Evolutionary conservation across 2,797 vertebrate species (phyloP).

Genomic region (Zenarchopterus dispar): DNA sequence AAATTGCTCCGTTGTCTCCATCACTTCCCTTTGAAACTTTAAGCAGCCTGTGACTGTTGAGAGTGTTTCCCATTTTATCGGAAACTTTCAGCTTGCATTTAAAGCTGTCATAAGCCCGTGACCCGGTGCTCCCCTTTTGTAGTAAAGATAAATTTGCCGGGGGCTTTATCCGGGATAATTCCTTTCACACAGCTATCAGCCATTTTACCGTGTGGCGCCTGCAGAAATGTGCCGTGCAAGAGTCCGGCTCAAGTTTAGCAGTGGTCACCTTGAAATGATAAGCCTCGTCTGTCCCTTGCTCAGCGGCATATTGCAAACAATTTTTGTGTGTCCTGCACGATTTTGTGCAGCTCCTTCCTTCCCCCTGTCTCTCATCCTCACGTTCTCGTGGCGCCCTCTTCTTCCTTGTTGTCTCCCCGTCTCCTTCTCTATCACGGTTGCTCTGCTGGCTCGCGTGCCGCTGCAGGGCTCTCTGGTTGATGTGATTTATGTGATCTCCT

Average conservation of each 20-base stretch:
- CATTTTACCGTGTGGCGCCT: slow-evolving; percentile 16
- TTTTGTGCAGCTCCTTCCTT: slow-evolving; percentile 12
- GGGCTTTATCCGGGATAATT: slow-evolving; percentile 41
- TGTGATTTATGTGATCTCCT: slow-evolving; percentile 77
- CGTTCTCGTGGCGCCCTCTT: slow-evolving; percentile 25
- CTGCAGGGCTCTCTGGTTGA: slow-evolving; percentile 68
- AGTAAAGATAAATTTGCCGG: slow-evolving; percentile 18
- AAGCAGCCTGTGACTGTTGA: slow-evolving; percentile 4
- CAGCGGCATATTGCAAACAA: slow-evolving; percentile 25
- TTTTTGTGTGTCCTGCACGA: slow-evolving; percentile 14
- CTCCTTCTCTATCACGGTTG: slow-evolving; percentile 37
- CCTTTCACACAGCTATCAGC: slow-evolving; percentile 27
- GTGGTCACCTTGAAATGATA: slow-evolving; percentile 71
- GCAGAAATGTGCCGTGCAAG: slow-evolving; percentile 20
- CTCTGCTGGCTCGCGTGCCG: slow-evolving; percentile 51
- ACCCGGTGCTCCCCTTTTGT: slow-evolving; percentile 20
- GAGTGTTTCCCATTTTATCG: slow-evolving; percentile 28
- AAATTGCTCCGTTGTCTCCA: neutral
- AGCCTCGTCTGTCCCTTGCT: slow-evolving; percentile 47
- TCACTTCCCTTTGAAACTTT: slow-evolving; percentile 3
- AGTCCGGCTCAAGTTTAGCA: slow-evolving; percentile 14
- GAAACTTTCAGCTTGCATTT: slow-evolving; percentile 28
- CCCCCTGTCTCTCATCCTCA: slow-evolving; percentile 43
- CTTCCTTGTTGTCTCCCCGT: slow-evolving; percentile 18
- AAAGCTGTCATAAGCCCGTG: slow-evolving; percentile 7